Base-by-base conservation (phyloP, 2,113 vertebrate genomes). In the Trichomycterus rosablanca region DNA sequence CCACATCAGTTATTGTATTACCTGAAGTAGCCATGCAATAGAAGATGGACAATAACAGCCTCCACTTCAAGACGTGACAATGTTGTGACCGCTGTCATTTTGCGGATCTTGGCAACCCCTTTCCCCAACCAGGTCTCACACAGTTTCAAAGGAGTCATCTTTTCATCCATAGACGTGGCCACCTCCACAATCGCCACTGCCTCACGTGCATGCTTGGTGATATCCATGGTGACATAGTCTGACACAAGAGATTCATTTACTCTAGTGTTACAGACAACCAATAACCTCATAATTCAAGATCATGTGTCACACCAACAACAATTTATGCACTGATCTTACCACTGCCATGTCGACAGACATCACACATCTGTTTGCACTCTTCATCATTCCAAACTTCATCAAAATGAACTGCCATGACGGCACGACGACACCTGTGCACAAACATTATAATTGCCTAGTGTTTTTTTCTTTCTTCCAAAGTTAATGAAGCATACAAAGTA, bases 351-450 rank as follows among this genome's bases (percentile, higher is more conserved):
- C 83, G 79, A 77, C 96, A 98, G 45, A 89, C 88, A 23, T 99
- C 96, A 73, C 96, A 99, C 92, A 93, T 95, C 74, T 83, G 77
- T 77, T 91, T 88, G 68, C 96, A 99, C 15, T 83, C 86, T 14
- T 89, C 79, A 23, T 93, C 85, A 12, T 94, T 88, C 96, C 94
- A 98, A 1, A 93, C 90, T 77, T 98, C 95, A 58, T 99, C 94
- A 60, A 99, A 99, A 73, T 99, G 93, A 34, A 82, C 83, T 0
- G 95, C 94, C 78, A 99, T 94, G 49, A 94, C 76, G 5, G 90
- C 87, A 2, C 96, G 90, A 5, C 96, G 91, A 68, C 96, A 98
- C 67, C 96, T 99, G 71, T 24, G 7, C 8, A 18, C 61, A 80
- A 76, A 80, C 45, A 85, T 30, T 10, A 48, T 34, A n/a, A n/a